phyloP scores from a whole-genome alignment of 2,888 invertebrate species.

The Caenorhabditis japonica region DNA sequence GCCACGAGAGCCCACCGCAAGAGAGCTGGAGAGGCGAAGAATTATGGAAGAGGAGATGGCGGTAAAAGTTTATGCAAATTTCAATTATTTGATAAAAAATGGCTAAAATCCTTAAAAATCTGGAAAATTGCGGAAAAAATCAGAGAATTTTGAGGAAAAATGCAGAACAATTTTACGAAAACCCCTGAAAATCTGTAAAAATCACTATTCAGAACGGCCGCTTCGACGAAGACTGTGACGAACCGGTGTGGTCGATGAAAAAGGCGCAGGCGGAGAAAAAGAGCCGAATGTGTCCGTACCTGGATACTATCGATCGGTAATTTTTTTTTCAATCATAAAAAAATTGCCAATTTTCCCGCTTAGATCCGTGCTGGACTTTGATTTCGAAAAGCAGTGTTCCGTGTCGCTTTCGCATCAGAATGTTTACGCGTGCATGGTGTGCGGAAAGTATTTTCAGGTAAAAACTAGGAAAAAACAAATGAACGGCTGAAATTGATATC shows the following conservation, averaged over 20 bases:
- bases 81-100: background rate
- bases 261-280: constrained; percentile 70
- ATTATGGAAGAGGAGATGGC: constrained; percentile 57
- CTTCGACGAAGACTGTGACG: constrained; percentile 59
- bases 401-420: constrained; percentile 97
- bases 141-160: background rate
- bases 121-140: background rate
- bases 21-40: constrained; percentile 60
- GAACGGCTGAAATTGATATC: constrained; percentile 4
- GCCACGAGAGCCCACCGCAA: constrained; percentile 51
- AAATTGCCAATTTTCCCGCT: constrained; percentile 51
- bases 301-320: constrained; percentile 94
- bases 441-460: constrained; percentile 95
- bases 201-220: constrained; percentile 38
- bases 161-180: background rate
- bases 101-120: background rate
- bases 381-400: constrained; percentile 98
- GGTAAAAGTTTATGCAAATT: too few relatives aligned
- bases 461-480: too few relatives aligned
- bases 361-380: constrained; percentile 92
- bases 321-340: background rate
- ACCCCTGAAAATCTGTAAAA: background rate
- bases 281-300: constrained; percentile 86
- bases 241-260: constrained; percentile 73
- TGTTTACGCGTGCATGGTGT: constrained; percentile 98